A percentile compares a stretch with the other conserved stretches of the same genome.
Evolutionary conservation across 2,888 invertebrate genomes (phyloP).

Genomic region (Pterostichus niger): DNA sequence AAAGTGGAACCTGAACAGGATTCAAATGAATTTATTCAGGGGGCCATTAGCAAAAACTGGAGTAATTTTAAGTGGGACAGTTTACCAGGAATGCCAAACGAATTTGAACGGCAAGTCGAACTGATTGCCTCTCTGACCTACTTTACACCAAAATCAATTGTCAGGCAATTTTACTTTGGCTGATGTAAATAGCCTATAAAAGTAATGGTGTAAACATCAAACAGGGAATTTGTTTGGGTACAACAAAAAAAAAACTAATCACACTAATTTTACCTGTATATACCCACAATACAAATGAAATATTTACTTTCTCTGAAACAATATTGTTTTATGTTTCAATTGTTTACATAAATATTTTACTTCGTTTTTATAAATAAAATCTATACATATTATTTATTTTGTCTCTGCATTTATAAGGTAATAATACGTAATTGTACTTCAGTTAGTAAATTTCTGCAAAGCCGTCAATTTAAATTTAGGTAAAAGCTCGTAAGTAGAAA

Average conservation of each 20-base stretch:
- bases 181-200: conserved; percentile 58
- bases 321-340: too few relatives aligned
- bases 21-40: conserved; percentile 44
- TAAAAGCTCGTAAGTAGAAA: too few relatives aligned
- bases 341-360: too few relatives aligned
- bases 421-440: too few relatives aligned
- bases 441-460: too few relatives aligned
- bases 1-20: conserved; percentile 32
- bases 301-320: too few relatives aligned
- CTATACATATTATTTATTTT: too few relatives aligned
- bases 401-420: too few relatives aligned
- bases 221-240: conserved; percentile 25
- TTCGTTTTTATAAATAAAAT: too few relatives aligned
- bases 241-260: conserved; percentile 36
- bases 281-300: too few relatives aligned
- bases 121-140: conserved; percentile 60
- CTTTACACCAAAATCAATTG: conserved; percentile 62
- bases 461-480: too few relatives aligned
- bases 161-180: conserved; percentile 55
- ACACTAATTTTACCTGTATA: neutral
- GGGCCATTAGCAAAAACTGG: conserved; percentile 60
- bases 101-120: conserved; percentile 56
- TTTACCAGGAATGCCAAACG: conserved; percentile 55
- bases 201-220: conserved; percentile 56
- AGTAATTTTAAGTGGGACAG: conserved; percentile 59